Percentiles rank a stretch among this genome's conserved stretches.
These are phyloP conservation scores for Amorpha juglandis DNA, from an alignment of 2,888 invertebrate genomes.

Conservation along the genomic window DNA sequence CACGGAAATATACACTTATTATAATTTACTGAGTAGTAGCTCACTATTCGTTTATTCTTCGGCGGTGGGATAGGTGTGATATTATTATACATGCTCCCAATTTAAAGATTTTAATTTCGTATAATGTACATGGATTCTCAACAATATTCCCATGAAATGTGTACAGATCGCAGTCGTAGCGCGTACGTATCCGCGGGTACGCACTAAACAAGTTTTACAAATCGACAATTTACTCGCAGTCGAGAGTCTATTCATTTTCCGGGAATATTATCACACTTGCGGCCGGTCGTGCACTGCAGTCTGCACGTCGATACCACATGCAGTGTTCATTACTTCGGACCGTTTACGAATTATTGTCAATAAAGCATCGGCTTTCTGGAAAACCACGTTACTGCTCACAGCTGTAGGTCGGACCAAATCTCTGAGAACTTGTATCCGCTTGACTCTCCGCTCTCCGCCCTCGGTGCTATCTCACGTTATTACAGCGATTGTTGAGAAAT, in stretches of 20 bases:
- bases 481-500: neutral
- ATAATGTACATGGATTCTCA: neutral
- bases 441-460: slow-evolving; percentile 25
- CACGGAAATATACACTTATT: too few relatives aligned
- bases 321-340: slow-evolving; percentile 61
- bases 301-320: slow-evolving; percentile 54
- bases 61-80: too few relatives aligned
- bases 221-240: slow-evolving; percentile 41
- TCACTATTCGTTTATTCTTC: too few relatives aligned
- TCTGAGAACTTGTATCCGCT: slow-evolving; percentile 31
- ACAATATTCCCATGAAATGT: slow-evolving; percentile 10
- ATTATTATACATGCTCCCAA: too few relatives aligned
- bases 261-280: slow-evolving; percentile 48
- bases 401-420: slow-evolving; percentile 60
- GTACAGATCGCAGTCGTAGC: neutral
- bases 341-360: slow-evolving; percentile 70
- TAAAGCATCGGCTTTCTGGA: slow-evolving; percentile 72
- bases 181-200: slow-evolving; percentile 28
- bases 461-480: neutral
- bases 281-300: slow-evolving; percentile 38
- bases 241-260: slow-evolving; percentile 37
- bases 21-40: too few relatives aligned
- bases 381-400: slow-evolving; percentile 61
- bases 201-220: slow-evolving; percentile 46
- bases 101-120: too few relatives aligned